phyloP scores from a whole-genome alignment of 2,888 invertebrate genomes.

The Sarcophaga subvicina region DNA sequence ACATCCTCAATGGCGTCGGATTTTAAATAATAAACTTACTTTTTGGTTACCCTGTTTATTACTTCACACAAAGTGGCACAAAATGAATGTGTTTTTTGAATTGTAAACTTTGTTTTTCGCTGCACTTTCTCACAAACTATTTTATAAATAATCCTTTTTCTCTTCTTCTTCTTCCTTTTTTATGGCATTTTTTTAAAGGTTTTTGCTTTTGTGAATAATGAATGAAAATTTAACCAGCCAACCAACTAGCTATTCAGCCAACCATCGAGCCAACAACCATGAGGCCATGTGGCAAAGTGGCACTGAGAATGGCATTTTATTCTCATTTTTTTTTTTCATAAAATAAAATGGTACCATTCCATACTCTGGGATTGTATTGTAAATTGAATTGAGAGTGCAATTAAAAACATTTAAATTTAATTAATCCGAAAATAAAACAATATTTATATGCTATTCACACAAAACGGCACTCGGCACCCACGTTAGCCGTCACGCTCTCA shows the following conservation, averaged over 20 bases:
- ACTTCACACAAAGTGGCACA: constrained; percentile 17
- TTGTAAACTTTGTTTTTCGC: constrained; percentile 30
- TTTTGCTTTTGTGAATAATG: constrained; percentile 42
- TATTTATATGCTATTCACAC: constrained; percentile 15
- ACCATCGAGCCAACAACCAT: constrained; percentile 4
- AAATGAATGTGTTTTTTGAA: constrained; percentile 49
- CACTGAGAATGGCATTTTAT: constrained; percentile 34
- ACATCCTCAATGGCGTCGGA: too few species aligned
- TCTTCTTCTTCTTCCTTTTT: not conserved
- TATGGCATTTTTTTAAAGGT: not conserved
- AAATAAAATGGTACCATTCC: constrained; percentile 5
- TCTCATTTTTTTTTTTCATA: constrained; percentile 14
- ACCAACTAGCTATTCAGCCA: not conserved
- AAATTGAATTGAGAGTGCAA: constrained; percentile 54
- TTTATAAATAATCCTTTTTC: constrained; percentile 39
- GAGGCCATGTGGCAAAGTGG: constrained; percentile 30
- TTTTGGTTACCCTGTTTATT: constrained; percentile 2
- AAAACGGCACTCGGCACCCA: not conserved
- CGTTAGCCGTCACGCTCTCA: not conserved
- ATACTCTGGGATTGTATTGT: not conserved
- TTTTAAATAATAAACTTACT: not conserved
- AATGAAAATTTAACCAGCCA: constrained; percentile 59
- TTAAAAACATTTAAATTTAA: constrained; percentile 64
- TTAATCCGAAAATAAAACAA: constrained; percentile 23
- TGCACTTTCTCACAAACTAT: constrained; percentile 31